Conservation (phyloP, 2,888 invertebrate species). For the Thereva unica region DNA sequence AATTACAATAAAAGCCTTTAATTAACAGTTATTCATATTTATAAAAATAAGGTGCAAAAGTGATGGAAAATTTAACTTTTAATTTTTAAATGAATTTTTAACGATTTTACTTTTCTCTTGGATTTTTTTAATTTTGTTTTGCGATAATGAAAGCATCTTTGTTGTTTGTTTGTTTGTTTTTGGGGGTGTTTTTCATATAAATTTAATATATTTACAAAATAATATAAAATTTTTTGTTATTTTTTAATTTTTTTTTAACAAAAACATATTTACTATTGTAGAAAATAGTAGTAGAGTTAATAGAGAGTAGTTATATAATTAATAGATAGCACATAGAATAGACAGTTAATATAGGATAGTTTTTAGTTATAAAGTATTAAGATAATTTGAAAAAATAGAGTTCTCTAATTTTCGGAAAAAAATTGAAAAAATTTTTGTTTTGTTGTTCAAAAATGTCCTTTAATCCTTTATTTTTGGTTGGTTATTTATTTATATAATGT, state of each 20-base stretch:
- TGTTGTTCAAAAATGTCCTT: conserved; percentile 1
- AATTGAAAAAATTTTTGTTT: conserved; percentile 15
- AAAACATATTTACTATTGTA: conserved; percentile 12
- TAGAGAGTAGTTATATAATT: neutral
- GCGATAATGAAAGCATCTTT: conserved; percentile 59
- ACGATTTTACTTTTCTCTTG: neutral
- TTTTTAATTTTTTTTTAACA: conserved; percentile 16
- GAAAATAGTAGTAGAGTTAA: conserved; percentile 7
- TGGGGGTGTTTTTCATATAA: neutral
- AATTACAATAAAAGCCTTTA: too few relatives aligned
- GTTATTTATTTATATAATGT: conserved; percentile 6
- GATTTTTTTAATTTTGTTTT: conserved; percentile 45
- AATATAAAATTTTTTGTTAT: too few relatives aligned
- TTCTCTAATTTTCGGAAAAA: conserved; percentile 22
- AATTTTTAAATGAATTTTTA: conserved; percentile 2
- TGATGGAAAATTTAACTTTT: too few relatives aligned
- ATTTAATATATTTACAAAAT: too few relatives aligned
- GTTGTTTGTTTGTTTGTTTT: conserved; percentile 44
- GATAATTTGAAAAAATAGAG: conserved; percentile 13
- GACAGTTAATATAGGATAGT: conserved; percentile 20
- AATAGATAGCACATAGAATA: conserved; percentile 23
- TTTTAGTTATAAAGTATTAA: neutral
- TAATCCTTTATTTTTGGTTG: conserved; percentile 30
- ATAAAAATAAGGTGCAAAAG: too few relatives aligned
- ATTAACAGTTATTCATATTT: too few relatives aligned